Conservation (phyloP, 2,797 vertebrate genomes). For the Xiphorhynchus erythropygius region DNA sequence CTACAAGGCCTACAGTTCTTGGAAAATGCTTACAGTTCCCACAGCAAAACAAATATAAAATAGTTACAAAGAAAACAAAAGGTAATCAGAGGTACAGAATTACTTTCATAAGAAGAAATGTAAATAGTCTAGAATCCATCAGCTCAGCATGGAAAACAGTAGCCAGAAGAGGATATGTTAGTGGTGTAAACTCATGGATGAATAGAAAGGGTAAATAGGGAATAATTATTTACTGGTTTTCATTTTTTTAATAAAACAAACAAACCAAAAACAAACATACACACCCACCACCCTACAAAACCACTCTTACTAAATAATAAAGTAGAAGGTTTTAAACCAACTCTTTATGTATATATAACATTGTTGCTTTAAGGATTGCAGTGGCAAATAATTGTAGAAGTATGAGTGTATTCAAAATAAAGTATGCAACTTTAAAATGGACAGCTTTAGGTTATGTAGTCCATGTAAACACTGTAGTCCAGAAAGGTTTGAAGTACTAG, state of each 20-base stretch:
- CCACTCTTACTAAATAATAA: not conserved
- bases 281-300: not conserved
- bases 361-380: not conserved
- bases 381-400: not conserved
- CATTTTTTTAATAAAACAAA: not conserved
- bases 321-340: not conserved
- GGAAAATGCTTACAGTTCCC: not conserved
- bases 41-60: not conserved
- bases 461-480: not conserved
- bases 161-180: not conserved
- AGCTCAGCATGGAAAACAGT: not conserved
- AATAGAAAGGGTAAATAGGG: not conserved
- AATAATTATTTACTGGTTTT: not conserved
- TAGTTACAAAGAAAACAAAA: not conserved
- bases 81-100: not conserved
- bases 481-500: not conserved
- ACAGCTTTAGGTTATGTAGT: not conserved
- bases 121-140: not conserved
- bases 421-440: not conserved
- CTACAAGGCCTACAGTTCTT: not conserved
- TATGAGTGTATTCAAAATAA: not conserved
- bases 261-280: not conserved
- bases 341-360: not conserved
- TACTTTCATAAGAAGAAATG: not conserved
- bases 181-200: not conserved